Base-by-base conservation (phyloP, 1,140 invertebrate species). In the Leptopilina boulardi region DNA sequence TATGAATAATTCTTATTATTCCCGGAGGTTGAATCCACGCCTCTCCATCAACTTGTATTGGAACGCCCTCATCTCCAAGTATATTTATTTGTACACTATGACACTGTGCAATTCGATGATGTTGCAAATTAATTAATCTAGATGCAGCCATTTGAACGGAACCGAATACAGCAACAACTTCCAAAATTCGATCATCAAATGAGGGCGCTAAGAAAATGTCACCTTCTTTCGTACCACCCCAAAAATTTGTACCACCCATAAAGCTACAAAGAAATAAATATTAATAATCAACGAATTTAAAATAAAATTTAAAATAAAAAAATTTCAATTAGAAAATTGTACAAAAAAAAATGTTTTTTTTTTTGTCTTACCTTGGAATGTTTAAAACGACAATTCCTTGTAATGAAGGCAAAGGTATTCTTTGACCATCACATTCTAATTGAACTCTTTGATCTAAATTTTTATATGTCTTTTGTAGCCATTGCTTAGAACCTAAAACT, bases 201-300 rank as follows among this genome's bases (percentile, higher is more conserved):
- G 96, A 96, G 1, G 96, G 97, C 1, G 96, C 94, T 13, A 97
- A 89, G 85, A 98, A 98, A 15, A 96, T 92, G 81, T 97, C 96
- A 82, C 97, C 97, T 83, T 96, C 96, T 87, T 97, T 96, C 6
- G 94, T 95, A 2, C 96, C 96, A 76, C 98, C 98, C 98, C 98
- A 99, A 88, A 99, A 99, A 90, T 99, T 99, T n/a, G 97, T 98
- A 41, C 98, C 98, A 9, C 98, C 98, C 95, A 98, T 98, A 89
- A 99, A 99, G 87, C 97, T 96, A 85, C 11, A 87, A 91, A 86
- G 54, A 80, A 76, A 85, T 51, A 77, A 84, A 74, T 76, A 70
- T 59, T 75, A 72, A 3, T 47, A 19, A 18, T 73, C 21, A 70
- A 70, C 56, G 3, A 51, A 76, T n/a, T n/a, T n/a, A 75, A 76